Base-by-base conservation (phyloP, 53 echinoderm and acorn worm species). In the Hippasteria phrygiana region DNA sequence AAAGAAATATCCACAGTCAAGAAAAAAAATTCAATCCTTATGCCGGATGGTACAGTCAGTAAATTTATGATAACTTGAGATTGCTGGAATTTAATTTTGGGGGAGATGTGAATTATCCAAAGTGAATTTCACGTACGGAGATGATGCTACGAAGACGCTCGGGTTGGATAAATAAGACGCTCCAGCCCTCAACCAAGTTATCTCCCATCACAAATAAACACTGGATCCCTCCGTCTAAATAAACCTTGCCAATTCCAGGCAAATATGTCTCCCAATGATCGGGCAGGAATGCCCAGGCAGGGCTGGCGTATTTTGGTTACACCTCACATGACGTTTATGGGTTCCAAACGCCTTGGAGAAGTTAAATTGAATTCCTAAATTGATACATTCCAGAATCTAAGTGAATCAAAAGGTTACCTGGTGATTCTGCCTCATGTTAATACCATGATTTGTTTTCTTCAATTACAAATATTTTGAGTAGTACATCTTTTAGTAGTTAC, bases 141-240 rank as follows among this genome's bases (percentile, higher is more conserved):
- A 24, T 10, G 43, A 33, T 18, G 34, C 59, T 14, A n/a, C n/a
- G 31, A 27, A 35, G 29, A 66, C 45, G 38, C 14, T 20, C 11
- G 29, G 12, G 22, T 54, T 71, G 71, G 70, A 69, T 45, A 71
- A 85, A 71, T 71, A 85, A 28, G 39, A 37, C 50, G 18, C 40
- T 34, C 65, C 47, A 28, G 71, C 69, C 20, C 46, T 12, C 70
- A 67, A 69, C 50, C 37, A 13, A 85, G 85, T 70, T 85, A 85
- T 85, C 71, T 71, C 51, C n/a, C 70, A 47, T 35, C 8, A 37
- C 69, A 85, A 85, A 85, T 85, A 85, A 85, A 85, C 85, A 85
- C 36, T n/a, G 36, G 24, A 28, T 29, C 37, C 31, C n/a, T 45
- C n/a, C 46, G 46, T 67, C 45, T 46, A 75, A 75, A 75, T 48